These are phyloP conservation scores for Spodoptera litura DNA, from an alignment of 1,140 invertebrate species.

Conservation along the genomic window DNA sequence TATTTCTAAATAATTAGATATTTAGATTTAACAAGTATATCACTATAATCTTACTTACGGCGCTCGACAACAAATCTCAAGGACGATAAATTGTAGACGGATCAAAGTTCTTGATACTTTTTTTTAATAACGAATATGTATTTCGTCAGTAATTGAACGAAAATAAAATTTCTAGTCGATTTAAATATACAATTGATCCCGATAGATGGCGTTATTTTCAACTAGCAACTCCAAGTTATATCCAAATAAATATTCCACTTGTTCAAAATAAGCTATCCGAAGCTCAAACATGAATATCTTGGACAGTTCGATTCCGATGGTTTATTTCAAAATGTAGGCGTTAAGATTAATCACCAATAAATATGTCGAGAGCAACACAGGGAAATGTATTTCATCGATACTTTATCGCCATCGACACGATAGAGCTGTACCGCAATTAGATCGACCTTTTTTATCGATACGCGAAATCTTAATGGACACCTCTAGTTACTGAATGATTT, in stretches of 20 bases:
- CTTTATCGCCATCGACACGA: constrained; percentile 50
- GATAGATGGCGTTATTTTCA: not conserved
- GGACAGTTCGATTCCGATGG: constrained; percentile 28
- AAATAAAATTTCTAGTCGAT: no score
- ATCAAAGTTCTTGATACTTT: no score
- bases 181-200: not conserved
- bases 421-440: constrained; percentile 40
- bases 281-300: constrained; percentile 22
- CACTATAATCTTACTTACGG: no score
- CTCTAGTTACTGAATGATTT: constrained; percentile 4
- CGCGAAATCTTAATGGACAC: constrained; percentile 14
- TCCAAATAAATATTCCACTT: not conserved
- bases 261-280: constrained; percentile 31
- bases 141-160: no score
- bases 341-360: constrained; percentile 56
- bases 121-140: no score
- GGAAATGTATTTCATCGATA: constrained; percentile 53
- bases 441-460: constrained; percentile 31
- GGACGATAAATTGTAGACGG: no score
- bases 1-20: no score
- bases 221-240: not conserved
- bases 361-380: constrained; percentile 45
- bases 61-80: no score
- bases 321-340: constrained; percentile 44
- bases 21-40: no score